Evolutionary conservation across 2,888 invertebrate species (phyloP).

Genomic region (Apocheima hispidaria): DNA sequence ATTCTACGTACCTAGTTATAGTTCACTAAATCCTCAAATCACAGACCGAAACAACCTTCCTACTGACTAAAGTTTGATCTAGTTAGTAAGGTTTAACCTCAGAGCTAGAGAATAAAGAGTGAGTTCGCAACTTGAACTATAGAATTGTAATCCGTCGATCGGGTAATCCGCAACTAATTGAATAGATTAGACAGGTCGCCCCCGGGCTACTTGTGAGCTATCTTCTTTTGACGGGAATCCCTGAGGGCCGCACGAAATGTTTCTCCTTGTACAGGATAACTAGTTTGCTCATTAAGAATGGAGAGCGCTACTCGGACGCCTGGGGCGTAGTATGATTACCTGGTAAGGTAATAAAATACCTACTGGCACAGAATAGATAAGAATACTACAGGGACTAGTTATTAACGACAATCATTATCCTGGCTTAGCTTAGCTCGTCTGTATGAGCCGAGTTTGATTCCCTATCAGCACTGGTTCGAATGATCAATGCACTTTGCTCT

Average conservation of each 20-base stretch:
- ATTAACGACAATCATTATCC: too few species aligned
- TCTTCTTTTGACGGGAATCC: constrained; percentile 27
- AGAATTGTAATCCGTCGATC: constrained; percentile 57
- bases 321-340: neutral
- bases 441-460: too few species aligned
- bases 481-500: too few species aligned
- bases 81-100: neutral
- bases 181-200: constrained; percentile 62
- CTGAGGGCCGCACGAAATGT: constrained; percentile 16
- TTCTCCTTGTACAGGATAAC: constrained; percentile 8
- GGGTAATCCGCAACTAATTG: constrained; percentile 70
- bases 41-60: neutral
- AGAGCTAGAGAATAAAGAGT: constrained; percentile 17
- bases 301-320: constrained; percentile 10
- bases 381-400: too few species aligned
- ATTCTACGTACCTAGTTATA: neutral
- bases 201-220: constrained; percentile 31
- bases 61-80: constrained; percentile 9
- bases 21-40: neutral
- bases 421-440: too few species aligned
- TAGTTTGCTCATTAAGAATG: constrained; percentile 21
- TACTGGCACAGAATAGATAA: too few species aligned
- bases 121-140: constrained; percentile 32
- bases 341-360: too few species aligned
- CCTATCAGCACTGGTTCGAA: too few species aligned